Evolutionary conservation across 2,888 invertebrate species (phyloP).

Genomic region (Melanotus villosus): DNA sequence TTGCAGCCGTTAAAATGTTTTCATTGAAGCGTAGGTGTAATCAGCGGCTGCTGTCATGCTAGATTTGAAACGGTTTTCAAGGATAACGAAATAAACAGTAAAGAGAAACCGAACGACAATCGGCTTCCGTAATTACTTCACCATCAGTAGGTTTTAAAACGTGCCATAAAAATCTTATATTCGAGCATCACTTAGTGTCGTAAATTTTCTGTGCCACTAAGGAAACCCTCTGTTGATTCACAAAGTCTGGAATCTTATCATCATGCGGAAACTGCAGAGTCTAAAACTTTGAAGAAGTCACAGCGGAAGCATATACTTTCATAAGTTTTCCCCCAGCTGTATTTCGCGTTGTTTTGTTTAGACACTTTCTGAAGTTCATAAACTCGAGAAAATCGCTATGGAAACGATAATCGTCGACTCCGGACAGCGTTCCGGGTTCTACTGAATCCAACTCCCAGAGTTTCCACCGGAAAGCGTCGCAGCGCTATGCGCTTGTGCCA

Average conservation of each 20-base stretch:
- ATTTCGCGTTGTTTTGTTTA: conserved; percentile 29
- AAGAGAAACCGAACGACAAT: not conserved
- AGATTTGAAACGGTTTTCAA: not conserved
- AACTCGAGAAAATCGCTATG: conserved; percentile 32
- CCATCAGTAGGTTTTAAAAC: not conserved
- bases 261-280: conserved; percentile 1
- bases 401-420: conserved; percentile 32
- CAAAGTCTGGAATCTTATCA: not conserved
- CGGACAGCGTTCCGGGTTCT: conserved; percentile 40
- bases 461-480: conserved; percentile 42
- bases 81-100: not conserved
- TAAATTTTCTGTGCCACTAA: conserved; percentile 4
- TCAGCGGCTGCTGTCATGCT: conserved; percentile 3
- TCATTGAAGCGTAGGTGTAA: not conserved
- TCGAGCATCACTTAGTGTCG: not conserved
- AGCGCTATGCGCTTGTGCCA: conserved; percentile 45
- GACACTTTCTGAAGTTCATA: conserved; percentile 18
- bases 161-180: not conserved
- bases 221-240: conserved; percentile 19
- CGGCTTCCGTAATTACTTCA: not conserved
- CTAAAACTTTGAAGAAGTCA: conserved; percentile 27
- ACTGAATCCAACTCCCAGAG: conserved; percentile 45
- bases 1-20: not conserved
- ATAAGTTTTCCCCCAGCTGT: conserved; percentile 23
- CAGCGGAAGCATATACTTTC: conserved; percentile 35